Evolutionary conservation across 1,140 invertebrate species (phyloP), one percentile per base, ranked within the genome.

Genomic region (Vanessa tameamea): DNA sequence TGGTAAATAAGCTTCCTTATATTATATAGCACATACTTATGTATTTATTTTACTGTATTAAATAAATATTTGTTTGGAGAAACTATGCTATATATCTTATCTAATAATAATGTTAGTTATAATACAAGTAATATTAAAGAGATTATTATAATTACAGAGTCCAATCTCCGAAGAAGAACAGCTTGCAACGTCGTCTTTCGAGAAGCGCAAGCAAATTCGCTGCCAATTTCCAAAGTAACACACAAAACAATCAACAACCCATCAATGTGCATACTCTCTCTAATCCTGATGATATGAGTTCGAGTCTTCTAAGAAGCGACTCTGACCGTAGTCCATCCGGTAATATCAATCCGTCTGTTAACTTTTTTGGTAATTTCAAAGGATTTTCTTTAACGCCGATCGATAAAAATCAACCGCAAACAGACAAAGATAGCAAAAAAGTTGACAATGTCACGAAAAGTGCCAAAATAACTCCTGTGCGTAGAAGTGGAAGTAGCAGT

Each of bases 301-400:
- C 94, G 1, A 94, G 94, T 20, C 89, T 95, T 8, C 87, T 95
- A 0, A 84, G 93, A 31, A 87, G 88, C 64, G 93, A 93, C 80
- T 93, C 93, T 0, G 89, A 94, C 12, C 88, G 94, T 65, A 93
- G 92, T 50, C 89, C 92, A 9, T 86, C 94, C 16, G 94, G 93
- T 63, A 93, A 93, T 70, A 70, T 91, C 4, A 94, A 94, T 68
- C 92, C 94, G 43, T 91, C 93, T 0, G 87, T 94, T 4, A 93
- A 95, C 78, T 94, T 97, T 80, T 96, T 97, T 82, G 97, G 97
- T 0, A 96, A 97, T 75, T 97, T 97, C 89, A 97, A 97, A 92
- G 97, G 97, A 1, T 97, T 97, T 86, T 95, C 95, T 2, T 94
- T 97, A 37, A 95, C 95, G 0, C 96, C 96, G 0, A 92, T 97